Percentiles rank a stretch among this genome's conserved stretches.
Conservation (phyloP, 2,113 vertebrate species). For the Leucoraja erinaceus region DNA sequence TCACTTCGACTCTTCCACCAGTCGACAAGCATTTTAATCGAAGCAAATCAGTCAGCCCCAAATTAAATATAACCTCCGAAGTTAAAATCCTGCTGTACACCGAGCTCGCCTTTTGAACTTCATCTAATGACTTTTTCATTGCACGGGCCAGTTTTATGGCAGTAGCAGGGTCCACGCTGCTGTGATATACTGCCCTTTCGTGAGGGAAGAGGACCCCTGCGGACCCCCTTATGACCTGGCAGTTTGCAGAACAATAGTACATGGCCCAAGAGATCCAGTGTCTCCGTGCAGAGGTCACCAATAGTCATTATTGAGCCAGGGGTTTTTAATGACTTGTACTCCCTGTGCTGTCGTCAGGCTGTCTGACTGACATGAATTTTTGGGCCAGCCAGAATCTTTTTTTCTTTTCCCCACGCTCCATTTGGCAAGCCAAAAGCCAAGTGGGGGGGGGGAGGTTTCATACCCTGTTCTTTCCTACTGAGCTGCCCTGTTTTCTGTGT, state of each 20-base stretch:
- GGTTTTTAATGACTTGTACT: slow-evolving; percentile 6
- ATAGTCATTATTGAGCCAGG: not conserved
- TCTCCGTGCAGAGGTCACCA: slow-evolving; percentile 27
- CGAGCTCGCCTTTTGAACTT: slow-evolving; percentile 21
- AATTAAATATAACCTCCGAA: not conserved
- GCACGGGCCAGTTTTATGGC: not conserved
- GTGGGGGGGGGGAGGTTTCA: too few species aligned
- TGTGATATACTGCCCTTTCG: slow-evolving; percentile 5
- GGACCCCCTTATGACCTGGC: not conserved
- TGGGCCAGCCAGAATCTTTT: not conserved
- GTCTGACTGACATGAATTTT: slow-evolving; percentile 1
- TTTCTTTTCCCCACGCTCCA: not conserved
- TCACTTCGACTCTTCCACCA: too few species aligned
- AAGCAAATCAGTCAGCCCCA: not conserved
- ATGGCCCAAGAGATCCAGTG: slow-evolving; percentile 5
- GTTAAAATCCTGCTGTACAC: not conserved
- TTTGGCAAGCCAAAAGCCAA: not conserved
- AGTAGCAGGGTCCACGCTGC: not conserved
- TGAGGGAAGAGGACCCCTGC: not conserved
- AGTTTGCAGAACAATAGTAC: slow-evolving; percentile 24
- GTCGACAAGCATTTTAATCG: not conserved
- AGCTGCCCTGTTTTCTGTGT: not conserved
- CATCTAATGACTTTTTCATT: slow-evolving; percentile 36
- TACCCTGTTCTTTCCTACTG: not conserved
- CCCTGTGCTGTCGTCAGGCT: slow-evolving; percentile 10